phyloP scores from a whole-genome alignment of 2,888 invertebrate genomes.

The Corbicula japonica region DNA sequence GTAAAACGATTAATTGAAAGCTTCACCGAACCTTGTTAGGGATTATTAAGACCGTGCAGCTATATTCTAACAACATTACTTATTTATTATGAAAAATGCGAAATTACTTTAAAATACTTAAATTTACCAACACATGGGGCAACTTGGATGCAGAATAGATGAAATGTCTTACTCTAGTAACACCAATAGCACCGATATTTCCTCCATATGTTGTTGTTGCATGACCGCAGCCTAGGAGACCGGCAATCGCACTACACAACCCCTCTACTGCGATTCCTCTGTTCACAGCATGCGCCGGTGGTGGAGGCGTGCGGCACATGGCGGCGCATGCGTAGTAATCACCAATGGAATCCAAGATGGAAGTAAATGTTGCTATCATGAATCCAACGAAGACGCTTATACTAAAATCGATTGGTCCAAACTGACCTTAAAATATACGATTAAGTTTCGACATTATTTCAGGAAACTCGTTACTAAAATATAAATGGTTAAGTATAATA shows the following conservation, averaged over 20 bases:
- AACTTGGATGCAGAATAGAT: too few relatives aligned
- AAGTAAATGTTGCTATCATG: constrained; percentile 70
- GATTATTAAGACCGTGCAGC: too few relatives aligned
- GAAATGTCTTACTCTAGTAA: constrained; percentile 92
- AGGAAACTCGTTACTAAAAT: too few relatives aligned
- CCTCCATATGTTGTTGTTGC: constrained; percentile 96
- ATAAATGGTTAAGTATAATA: not conserved
- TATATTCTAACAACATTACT: too few relatives aligned
- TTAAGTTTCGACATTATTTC: too few relatives aligned
- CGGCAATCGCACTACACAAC: constrained; percentile 92
- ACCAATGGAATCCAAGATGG: constrained; percentile 88
- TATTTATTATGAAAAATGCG: too few relatives aligned
- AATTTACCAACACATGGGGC: too few relatives aligned
- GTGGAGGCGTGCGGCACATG: constrained; percentile 91
- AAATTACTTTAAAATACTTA: too few relatives aligned
- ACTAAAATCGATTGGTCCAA: constrained; percentile 68
- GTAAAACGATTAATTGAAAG: too few relatives aligned
- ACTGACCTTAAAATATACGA: constrained; percentile 72
- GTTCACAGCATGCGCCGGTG: constrained; percentile 94
- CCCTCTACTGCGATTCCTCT: constrained; percentile 91
- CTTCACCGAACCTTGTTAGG: too few relatives aligned
- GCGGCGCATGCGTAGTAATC: constrained; percentile 95
- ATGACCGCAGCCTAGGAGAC: constrained; percentile 94
- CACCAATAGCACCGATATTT: constrained; percentile 96
- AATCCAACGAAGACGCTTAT: constrained; percentile 69